A percentile compares a stretch with the other conserved stretches of the same genome.
Evolutionary conservation across 2,113 vertebrate species (phyloP).

Genomic region (Tautogolabrus adspersus): DNA sequence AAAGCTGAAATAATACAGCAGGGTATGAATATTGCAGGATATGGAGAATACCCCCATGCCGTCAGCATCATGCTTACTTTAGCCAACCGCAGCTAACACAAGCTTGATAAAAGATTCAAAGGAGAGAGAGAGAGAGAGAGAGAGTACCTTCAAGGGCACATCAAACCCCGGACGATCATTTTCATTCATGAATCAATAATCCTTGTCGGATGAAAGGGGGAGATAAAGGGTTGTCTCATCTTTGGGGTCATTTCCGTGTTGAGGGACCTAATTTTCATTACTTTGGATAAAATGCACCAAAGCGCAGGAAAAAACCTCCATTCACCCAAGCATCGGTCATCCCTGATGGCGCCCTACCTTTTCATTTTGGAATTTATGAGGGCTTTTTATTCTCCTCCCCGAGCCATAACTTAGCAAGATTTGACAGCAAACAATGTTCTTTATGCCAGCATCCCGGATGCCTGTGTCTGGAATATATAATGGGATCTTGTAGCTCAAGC

Average conservation of each 20-base stretch:
- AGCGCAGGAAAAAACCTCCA: slow-evolving; percentile 47
- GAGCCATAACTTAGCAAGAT: slow-evolving; percentile 47
- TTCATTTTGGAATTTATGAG: slow-evolving; percentile 62
- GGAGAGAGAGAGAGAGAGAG: not conserved
- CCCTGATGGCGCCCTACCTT: slow-evolving; percentile 50
- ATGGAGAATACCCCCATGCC: slow-evolving; percentile 28
- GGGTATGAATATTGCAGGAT: slow-evolving; percentile 59
- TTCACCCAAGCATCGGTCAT: slow-evolving; percentile 42
- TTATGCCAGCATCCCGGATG: slow-evolving; percentile 4
- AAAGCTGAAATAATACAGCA: slow-evolving; percentile 35
- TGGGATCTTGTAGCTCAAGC: not conserved
- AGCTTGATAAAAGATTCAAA: slow-evolving; percentile 68
- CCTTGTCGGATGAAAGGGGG: slow-evolving; percentile 62
- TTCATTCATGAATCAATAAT: slow-evolving; percentile 81
- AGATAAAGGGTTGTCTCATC: slow-evolving; percentile 63
- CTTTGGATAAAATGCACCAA: slow-evolving; percentile 49
- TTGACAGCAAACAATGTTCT: slow-evolving; percentile 64
- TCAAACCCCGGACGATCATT: slow-evolving; percentile 71
- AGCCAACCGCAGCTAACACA: slow-evolving; percentile 33
- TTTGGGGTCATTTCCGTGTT: slow-evolving; percentile 67
- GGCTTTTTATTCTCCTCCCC: slow-evolving; percentile 39
- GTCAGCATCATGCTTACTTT: slow-evolving; percentile 28
- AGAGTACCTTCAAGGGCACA: slow-evolving; percentile 69
- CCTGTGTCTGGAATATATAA: slow-evolving; percentile 42
- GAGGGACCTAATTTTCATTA: slow-evolving; percentile 71